Conservation (phyloP, 2,888 invertebrate species). For the Vannuccia rotundouncinata region DNA sequence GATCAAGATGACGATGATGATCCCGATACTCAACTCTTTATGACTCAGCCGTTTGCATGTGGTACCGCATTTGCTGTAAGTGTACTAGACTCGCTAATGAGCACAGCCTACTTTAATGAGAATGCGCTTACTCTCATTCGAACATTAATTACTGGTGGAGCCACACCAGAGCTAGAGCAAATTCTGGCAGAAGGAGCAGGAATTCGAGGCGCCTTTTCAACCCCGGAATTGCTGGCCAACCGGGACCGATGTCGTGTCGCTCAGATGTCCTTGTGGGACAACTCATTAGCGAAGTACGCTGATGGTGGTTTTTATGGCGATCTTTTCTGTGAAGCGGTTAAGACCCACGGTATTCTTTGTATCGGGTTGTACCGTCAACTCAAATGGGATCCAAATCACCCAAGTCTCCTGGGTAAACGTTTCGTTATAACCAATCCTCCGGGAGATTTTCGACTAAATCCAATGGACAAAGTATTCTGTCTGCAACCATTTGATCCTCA, state of each 20-base stretch:
- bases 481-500: constrained; percentile 3
- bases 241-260: constrained; percentile 94
- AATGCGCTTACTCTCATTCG: constrained; percentile 98
- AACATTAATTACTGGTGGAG: constrained; percentile 97
- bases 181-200: constrained; percentile 98
- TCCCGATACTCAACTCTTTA: constrained; percentile 97
- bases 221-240: constrained; percentile 87
- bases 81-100: constrained; percentile 98
- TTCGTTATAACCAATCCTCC: constrained; percentile 97
- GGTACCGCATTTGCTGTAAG: constrained; percentile 99
- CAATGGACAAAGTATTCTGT: constrained; percentile 5
- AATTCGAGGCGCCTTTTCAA: constrained; percentile 91
- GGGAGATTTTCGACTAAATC: not conserved
- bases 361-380: constrained; percentile 85
- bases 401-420: constrained; percentile 64
- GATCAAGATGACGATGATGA: constrained; percentile 79
- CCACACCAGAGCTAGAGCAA: constrained; percentile 95
- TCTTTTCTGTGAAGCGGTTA: constrained; percentile 86
- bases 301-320: constrained; percentile 8
- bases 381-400: not conserved
- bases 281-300: constrained; percentile 66
- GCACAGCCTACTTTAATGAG: constrained; percentile 99
- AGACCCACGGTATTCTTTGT: constrained; percentile 95
- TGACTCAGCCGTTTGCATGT: constrained; percentile 99
- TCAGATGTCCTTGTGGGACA: constrained; percentile 82